Evolutionary conservation across 1,140 invertebrate genomes (phyloP), one percentile per base, ranked within the genome.

Genomic region (Agrilus planipennis): DNA sequence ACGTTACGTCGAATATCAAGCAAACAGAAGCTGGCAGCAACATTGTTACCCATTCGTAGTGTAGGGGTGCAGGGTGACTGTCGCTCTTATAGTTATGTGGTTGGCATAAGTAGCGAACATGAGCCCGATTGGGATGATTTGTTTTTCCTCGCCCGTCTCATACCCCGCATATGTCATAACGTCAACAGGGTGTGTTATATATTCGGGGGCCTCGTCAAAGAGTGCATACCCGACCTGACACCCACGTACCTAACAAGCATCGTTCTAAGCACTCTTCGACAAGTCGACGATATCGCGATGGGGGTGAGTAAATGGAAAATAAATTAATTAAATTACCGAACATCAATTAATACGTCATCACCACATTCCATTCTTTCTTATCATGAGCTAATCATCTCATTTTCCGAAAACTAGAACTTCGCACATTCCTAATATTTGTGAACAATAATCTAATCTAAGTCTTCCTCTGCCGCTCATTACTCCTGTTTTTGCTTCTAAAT

Each of bases 41-140:
- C 85, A 3, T 64, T 99, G 41, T 69, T 99, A 57, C 95, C 95
- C 20, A 84, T 99, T 45, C 79, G 90, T 49, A 91, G 87, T 49
- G 95, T 99, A 22, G 95, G 95, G 29, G 94, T 99, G 36, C 94
- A 98, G 77, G 93, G 93, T 53, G 93, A 98, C 67, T 75, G 78
- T 49, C 73, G 94, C 44, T 84, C 84, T 43, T 99, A 98, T 63
- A 96, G 87, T 60, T 98, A 99, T 62, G 92, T 93, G 10, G 88
- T 90, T 12, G 91, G 84, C n/a, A 71, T 98, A 21, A 94, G 91
- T 12, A 77, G 74, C 44, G 77, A 81, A 45, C 69, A 72, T 42
- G 77, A 81, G 45, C 76, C 86, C 1, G 77, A 87, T 54, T 99
- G 95, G 94, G 72, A 80, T 41, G 87, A 92, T 60, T 68, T 99